A percentile compares a stretch with the other conserved stretches of the same genome.
phyloP scores from a whole-genome alignment of 2,113 vertebrate species.

The Tympanuchus pallidicinctus region DNA sequence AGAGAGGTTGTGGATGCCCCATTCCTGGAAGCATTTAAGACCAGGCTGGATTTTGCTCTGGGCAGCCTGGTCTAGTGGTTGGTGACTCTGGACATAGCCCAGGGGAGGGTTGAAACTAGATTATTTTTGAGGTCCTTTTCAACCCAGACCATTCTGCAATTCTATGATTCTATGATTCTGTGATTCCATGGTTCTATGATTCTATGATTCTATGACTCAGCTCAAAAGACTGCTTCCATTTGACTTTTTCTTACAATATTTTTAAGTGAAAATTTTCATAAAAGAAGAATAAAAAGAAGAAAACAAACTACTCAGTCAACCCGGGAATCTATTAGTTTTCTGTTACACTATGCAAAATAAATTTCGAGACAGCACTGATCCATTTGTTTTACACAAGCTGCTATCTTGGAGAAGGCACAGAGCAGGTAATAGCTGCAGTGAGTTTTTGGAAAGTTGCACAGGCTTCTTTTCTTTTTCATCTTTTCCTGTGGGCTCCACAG shows the following conservation, averaged over 20 bases:
- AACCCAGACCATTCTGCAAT: too few relatives aligned
- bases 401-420: not conserved
- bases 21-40: too few relatives aligned
- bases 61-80: too few relatives aligned
- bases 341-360: not conserved
- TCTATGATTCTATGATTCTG: too few relatives aligned
- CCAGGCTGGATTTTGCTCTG: too few relatives aligned
- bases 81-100: too few relatives aligned
- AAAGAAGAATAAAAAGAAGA: not conserved
- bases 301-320: not conserved
- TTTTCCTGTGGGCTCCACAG: not conserved
- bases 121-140: too few relatives aligned
- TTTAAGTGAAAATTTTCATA: not conserved
- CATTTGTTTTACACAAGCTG: not conserved
- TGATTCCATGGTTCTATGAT: too few relatives aligned
- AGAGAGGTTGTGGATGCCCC: too few relatives aligned
- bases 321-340: not conserved
- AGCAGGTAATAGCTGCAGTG: not conserved
- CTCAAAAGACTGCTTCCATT: not conserved
- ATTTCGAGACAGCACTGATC: not conserved
- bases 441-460: not conserved
- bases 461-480: not conserved
- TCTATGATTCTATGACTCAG: not conserved
- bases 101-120: too few relatives aligned
- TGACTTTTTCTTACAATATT: not conserved